Conservation (phyloP, 2,113 vertebrate species). For the Rhinopithecus roxellana region DNA sequence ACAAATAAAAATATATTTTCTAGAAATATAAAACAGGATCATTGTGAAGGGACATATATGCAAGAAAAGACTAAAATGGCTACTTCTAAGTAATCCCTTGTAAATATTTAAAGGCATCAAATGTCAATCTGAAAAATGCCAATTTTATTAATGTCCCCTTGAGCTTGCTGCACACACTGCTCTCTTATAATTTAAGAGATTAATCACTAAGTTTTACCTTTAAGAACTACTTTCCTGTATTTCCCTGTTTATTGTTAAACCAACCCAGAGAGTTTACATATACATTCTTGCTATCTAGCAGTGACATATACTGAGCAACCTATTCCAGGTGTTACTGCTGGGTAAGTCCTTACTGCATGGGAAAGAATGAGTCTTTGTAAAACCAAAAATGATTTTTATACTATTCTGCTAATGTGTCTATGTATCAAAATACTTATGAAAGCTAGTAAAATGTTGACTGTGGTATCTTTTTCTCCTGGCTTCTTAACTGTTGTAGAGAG, state of each 20-base stretch:
- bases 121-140: not conserved
- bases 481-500: not conserved
- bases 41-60: not conserved
- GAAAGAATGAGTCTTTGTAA: not conserved
- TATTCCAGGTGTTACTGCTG: not conserved
- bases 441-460: not conserved
- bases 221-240: not conserved
- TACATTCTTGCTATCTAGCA: not conserved
- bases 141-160: not conserved
- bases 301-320: not conserved
- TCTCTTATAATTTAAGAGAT: not conserved
- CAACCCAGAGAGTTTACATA: not conserved
- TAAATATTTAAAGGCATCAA: not conserved
- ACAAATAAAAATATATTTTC: not conserved
- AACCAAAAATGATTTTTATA: not conserved
- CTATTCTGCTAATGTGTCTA: not conserved
- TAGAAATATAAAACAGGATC: conserved; percentile 1
- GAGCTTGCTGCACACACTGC: not conserved
- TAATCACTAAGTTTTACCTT: not conserved
- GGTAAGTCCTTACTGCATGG: not conserved
- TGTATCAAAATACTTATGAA: not conserved
- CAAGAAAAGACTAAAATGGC: not conserved
- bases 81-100: not conserved
- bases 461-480: not conserved
- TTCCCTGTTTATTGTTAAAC: not conserved